These are phyloP conservation scores for Sclerurus mexicanus DNA, from an alignment of 2,113 vertebrate genomes.

Conservation along the genomic window DNA sequence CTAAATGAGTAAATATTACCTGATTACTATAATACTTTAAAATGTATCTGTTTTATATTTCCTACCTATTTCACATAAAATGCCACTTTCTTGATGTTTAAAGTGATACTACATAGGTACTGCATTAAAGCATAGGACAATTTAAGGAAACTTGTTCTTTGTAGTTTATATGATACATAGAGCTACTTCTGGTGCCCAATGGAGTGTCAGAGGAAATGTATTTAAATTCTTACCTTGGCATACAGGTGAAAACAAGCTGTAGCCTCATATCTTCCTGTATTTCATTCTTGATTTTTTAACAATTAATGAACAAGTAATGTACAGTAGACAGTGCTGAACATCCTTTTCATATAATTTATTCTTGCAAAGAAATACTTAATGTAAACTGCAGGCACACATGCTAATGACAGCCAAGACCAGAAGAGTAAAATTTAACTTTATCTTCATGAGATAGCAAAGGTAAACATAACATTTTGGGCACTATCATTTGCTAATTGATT, in stretches of 20 bases:
- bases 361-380: neutral
- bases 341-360: neutral
- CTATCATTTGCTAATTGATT: neutral
- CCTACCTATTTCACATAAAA: neutral
- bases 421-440: neutral
- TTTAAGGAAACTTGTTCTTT: neutral
- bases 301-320: neutral
- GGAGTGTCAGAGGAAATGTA: neutral
- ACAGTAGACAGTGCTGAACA: neutral
- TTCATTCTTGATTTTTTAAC: neutral
- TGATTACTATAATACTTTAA: neutral
- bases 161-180: neutral
- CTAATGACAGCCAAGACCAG: neutral
- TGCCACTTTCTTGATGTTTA: neutral
- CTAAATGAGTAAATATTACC: neutral
- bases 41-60: neutral
- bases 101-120: neutral
- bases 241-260: neutral
- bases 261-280: neutral
- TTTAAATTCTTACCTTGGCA: neutral
- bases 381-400: neutral
- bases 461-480: neutral
- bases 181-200: neutral
- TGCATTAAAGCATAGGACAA: neutral
- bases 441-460: neutral